Percentiles rank a stretch among this genome's conserved stretches.
Conservation (phyloP, 2,797 vertebrate species). For the Acrossocheilus fasciatus region DNA sequence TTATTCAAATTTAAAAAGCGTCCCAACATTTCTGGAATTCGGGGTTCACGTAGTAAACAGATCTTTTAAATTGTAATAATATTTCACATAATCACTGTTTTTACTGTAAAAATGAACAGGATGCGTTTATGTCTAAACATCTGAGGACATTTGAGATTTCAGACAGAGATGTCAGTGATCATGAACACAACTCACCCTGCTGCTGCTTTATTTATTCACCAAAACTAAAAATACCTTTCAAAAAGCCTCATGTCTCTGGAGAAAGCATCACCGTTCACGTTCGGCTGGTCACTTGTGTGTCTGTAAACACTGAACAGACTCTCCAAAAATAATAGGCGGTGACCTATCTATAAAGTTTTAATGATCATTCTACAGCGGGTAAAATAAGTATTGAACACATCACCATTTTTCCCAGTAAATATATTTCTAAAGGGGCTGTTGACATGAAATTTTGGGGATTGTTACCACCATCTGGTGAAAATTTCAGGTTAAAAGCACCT, state of each 20-base stretch:
- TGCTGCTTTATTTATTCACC: conserved; percentile 14
- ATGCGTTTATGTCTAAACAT: background rate
- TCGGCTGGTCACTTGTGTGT: background rate
- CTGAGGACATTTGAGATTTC: background rate
- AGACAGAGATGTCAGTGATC: background rate
- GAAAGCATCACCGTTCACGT: background rate
- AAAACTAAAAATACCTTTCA: conserved; percentile 33
- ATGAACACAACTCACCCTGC: background rate
- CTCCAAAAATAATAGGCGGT: background rate
- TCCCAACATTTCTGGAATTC: no score
- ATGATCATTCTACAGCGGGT: background rate
- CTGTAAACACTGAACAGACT: background rate
- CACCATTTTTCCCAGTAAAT: no score
- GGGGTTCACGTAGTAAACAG: no score
- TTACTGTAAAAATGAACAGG: background rate
- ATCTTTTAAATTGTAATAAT: no score
- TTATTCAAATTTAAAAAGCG: no score
- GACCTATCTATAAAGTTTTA: background rate
- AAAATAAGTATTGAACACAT: no score
- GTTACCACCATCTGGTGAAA: no score
- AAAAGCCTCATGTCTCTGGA: conserved; percentile 23
- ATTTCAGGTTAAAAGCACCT: no score
- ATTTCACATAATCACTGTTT: background rate
- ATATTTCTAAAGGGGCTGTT: no score
- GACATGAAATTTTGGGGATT: no score